Conservation (phyloP, 2,113 vertebrate species). For the Tetrao urogallus region DNA sequence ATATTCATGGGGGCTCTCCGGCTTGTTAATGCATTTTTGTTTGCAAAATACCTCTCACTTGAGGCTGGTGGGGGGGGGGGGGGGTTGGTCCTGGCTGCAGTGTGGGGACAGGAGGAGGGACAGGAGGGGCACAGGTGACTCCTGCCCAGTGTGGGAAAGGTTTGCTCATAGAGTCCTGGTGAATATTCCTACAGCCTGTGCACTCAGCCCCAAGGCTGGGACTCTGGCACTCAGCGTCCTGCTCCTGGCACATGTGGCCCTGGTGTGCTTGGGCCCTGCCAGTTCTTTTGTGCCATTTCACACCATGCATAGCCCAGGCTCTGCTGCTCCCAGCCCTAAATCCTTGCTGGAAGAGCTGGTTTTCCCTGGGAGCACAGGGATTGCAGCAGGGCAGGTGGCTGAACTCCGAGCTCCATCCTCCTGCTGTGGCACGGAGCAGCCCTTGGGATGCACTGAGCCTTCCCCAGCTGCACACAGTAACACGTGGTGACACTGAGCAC, state of each 20-base stretch:
- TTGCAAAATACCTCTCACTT: slow-evolving; percentile 71
- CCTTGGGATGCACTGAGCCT: neutral
- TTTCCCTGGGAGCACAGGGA: neutral
- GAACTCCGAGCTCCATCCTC: neutral
- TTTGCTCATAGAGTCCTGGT: neutral
- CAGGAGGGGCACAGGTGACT: neutral
- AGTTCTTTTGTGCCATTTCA: accelerated
- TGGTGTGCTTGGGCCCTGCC: accelerated
- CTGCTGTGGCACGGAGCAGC: neutral
- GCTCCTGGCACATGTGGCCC: accelerated
- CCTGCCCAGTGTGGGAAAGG: neutral
- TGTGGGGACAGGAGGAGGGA: neutral
- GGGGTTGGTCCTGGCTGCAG: neutral
- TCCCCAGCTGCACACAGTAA: neutral
- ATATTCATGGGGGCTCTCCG: slow-evolving; percentile 71
- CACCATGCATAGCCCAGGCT: accelerated
- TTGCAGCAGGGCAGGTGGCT: neutral
- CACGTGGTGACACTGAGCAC: neutral
- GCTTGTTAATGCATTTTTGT: slow-evolving; percentile 75
- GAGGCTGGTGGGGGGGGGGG: neutral
- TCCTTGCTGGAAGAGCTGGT: neutral
- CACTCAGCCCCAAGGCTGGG: neutral
- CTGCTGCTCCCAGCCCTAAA: accelerated
- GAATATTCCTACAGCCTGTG: accelerated
- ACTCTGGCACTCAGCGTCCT: neutral